A percentile compares a stretch with the other conserved stretches of the same genome.
Conservation (phyloP, 2,797 vertebrate species). For the Halcyon smyrnensis region DNA sequence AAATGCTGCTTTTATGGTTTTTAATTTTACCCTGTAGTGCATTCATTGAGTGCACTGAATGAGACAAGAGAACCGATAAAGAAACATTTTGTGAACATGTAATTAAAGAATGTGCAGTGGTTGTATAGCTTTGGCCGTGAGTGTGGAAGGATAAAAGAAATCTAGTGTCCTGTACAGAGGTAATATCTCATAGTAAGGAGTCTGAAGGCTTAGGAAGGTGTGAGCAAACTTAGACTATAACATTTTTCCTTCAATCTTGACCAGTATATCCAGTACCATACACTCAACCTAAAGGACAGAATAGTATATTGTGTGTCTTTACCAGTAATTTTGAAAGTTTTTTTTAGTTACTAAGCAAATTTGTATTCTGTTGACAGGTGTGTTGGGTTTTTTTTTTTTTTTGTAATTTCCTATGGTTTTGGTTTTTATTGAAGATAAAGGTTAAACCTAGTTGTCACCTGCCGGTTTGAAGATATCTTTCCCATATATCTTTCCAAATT, state of each 20-base stretch:
- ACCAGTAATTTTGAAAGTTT: neutral
- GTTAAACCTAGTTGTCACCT: neutral
- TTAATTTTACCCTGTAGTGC: neutral
- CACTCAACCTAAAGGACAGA: neutral
- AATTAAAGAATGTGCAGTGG: neutral
- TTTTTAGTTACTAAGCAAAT: neutral
- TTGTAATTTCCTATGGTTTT: neutral
- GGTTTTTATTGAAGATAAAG: neutral
- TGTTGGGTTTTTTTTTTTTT: neutral
- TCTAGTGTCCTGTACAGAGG: neutral
- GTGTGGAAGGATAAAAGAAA: accelerated
- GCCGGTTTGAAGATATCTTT: neutral
- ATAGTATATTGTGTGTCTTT: neutral
- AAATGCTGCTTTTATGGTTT: neutral
- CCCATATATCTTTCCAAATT: neutral
- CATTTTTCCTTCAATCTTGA: neutral
- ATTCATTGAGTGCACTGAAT: neutral
- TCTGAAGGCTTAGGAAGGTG: neutral
- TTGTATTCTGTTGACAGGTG: neutral
- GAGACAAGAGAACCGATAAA: neutral
- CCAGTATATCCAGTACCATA: neutral
- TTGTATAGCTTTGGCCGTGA: neutral
- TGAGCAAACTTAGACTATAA: neutral
- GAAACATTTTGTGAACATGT: neutral
- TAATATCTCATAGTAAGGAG: neutral